These are phyloP conservation scores for Nomada ruficornis DNA, from an alignment of 2,888 invertebrate species.

Conservation along the genomic window DNA sequence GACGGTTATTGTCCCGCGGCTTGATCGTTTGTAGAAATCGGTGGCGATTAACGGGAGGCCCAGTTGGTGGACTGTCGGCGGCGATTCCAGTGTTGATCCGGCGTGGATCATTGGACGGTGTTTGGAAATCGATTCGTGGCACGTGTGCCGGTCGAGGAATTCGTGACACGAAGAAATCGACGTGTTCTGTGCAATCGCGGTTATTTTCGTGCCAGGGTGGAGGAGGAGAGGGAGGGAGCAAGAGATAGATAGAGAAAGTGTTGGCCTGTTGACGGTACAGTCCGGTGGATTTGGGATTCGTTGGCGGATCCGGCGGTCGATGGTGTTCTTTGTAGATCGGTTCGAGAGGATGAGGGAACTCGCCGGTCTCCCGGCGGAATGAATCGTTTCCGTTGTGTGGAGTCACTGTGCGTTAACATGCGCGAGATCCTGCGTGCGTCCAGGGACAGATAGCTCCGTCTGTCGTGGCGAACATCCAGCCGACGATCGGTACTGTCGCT, in stretches of 20 bases:
- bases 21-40: too few species aligned
- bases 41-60: too few species aligned
- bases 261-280: too few species aligned
- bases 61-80: neutral
- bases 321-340: slow-evolving; percentile 33
- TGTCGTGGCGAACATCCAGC: slow-evolving; percentile 19
- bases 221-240: slow-evolving; percentile 20
- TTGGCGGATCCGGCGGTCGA: neutral
- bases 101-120: slow-evolving; percentile 4
- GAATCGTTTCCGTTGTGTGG: slow-evolving; percentile 54
- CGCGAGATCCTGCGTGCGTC: slow-evolving; percentile 62
- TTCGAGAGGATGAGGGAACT: slow-evolving; percentile 47
- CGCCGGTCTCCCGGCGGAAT: slow-evolving; percentile 53
- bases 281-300: too few species aligned
- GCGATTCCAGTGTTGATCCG: slow-evolving; percentile 12
- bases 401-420: slow-evolving; percentile 66
- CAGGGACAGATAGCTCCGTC: slow-evolving; percentile 56
- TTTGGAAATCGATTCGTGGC: slow-evolving; percentile 21
- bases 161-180: slow-evolving; percentile 59
- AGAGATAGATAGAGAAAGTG: slow-evolving; percentile 17
- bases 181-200: slow-evolving; percentile 57
- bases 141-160: slow-evolving; percentile 46
- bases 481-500: slow-evolving; percentile 15
- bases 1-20: too few species aligned
- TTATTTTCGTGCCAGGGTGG: slow-evolving; percentile 57